Base-by-base conservation (phyloP, 2,797 vertebrate species). In the Harpagifer antarcticus region DNA sequence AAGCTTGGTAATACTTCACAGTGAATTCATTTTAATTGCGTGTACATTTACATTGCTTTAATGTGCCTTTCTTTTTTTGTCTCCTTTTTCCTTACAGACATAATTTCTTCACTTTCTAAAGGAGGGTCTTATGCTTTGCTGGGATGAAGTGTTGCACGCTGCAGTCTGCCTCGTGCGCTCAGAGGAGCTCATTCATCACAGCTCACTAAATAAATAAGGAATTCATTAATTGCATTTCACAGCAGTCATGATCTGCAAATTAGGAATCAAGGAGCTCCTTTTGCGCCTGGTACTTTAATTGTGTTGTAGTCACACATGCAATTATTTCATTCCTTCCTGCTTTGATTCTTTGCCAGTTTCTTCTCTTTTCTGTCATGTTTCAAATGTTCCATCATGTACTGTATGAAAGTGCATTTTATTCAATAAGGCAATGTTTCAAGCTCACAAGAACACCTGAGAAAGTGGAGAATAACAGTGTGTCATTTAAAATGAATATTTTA, bases 211-310 rank as follows among this genome's bases (percentile, higher is more conserved):
- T 91, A 88, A 92, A 90, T 90, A 83, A 87, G 79, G 73, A 78
- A 85, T 72, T 77, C 74, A 91, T 91, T 92, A 87, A 90, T 91
- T 90, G 83, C 75, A 81, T 89, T 89, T 89, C 85, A 85, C 85
- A 83, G 85, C 80, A 90, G 82, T 91, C 77, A 64, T 86, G 78
- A 91, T 87, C 82, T 81, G 48, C 69, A 76, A 86, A 91, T 92
- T 83, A 87, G 70, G 62, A 90, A 82, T 81, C 71, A 78, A 80
- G 65, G 58, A 70, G 66, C 74, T 88, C 63, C 74, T 89, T 91
- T 81, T 73, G 74, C 70, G 66, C 61, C 72, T 48, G 47, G 53
- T 43, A 16, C 47, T 83, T 44, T 81, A 80, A 85, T 78, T 53
- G 78, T 74, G 70, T 59, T 17, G 56, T 72, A 56, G 63, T 74